Base-by-base conservation (phyloP, 1,140 invertebrate species). In the Calycopis cecrops region DNA sequence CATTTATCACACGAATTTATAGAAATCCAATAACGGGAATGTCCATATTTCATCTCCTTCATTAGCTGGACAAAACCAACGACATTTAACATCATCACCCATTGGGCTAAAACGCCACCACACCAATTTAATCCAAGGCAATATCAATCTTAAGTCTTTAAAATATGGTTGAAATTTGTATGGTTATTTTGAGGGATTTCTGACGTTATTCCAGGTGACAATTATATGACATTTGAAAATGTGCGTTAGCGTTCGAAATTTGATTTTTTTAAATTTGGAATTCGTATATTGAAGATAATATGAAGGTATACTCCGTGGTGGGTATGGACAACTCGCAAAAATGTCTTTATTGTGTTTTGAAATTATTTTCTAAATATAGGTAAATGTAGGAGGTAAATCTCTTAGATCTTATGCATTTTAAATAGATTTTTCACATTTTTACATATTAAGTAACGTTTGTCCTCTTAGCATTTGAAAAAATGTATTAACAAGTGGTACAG, bases 61-160 rank as follows among this genome's bases (percentile, higher is more conserved):
- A 79, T 83, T 83, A 83, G 74, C 59, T 57, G 62, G 57, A 79
- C 76, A 83, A 76, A 79, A 79, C 76, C 77, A 79, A 78, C 73
- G 79, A 79, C 73, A 83, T 80, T 79, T 76, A 79, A 66, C 69
- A 72, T 67, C 52, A 51, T 48, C 12, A 17, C 16, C 35, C 16
- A 38, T 37, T 55, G 52, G 42, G n/a, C 44, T 34, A 51, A 59
- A 73, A 72, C 18, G 57, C 18, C 51, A 6, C 55, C 68, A 64
- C 40, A 35, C 10, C 35, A 33, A 54, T 14, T 14, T 42, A 9
- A 1, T 52, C 52, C 48, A 62, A 35, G 21, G n/a, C 4, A 65
- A 59, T 57, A 47, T 50, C 8, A 18, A 64, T 58, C n/a, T 60
- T 71, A 67, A 34, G 0, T 0, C 0, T 0, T 9, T 7, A 9